Conservation (phyloP, 2,888 invertebrate species). For the Rhaphigaster nebulosa region DNA sequence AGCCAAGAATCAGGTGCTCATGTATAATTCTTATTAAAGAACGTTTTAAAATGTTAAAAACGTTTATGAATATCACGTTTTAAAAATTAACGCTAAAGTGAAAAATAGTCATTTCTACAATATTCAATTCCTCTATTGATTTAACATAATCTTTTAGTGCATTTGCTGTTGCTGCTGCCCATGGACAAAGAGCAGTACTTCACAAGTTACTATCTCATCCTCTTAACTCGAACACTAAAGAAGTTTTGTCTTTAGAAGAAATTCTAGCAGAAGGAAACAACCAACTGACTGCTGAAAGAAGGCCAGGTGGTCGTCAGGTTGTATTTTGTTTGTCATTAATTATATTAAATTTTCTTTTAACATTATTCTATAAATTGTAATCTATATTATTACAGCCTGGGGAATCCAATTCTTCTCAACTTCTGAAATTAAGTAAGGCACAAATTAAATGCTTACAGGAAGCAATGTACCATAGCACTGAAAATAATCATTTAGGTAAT, state of each 20-base stretch:
- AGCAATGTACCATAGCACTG: slow-evolving; percentile 94
- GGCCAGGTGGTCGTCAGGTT: slow-evolving; percentile 52
- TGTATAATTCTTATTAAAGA: background rate
- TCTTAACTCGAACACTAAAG: slow-evolving; percentile 76
- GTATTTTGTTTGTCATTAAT: background rate
- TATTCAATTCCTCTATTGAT: background rate
- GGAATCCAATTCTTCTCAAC: slow-evolving; percentile 62
- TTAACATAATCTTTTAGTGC: slow-evolving; percentile 72
- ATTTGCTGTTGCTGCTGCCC: slow-evolving; percentile 90
- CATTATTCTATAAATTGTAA: background rate
- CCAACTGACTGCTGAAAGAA: slow-evolving; percentile 66
- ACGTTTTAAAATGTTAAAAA: too few species aligned
- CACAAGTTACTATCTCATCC: slow-evolving; percentile 85
- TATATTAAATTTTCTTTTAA: background rate
- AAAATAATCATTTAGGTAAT: slow-evolving; percentile 87
- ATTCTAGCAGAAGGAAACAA: slow-evolving; percentile 86
- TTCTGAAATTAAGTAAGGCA: slow-evolving; percentile 76
- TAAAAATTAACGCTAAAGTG: background rate
- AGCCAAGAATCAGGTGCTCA: background rate
- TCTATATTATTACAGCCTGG: slow-evolving; percentile 59
- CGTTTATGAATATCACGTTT: too few species aligned
- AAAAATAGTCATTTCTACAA: background rate
- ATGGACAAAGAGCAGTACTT: slow-evolving; percentile 85
- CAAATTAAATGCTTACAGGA: slow-evolving; percentile 90
- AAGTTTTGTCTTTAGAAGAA: slow-evolving; percentile 88